Evolutionary conservation across 2,888 invertebrate genomes (phyloP).

Genomic region (Drosophila barbarae): DNA sequence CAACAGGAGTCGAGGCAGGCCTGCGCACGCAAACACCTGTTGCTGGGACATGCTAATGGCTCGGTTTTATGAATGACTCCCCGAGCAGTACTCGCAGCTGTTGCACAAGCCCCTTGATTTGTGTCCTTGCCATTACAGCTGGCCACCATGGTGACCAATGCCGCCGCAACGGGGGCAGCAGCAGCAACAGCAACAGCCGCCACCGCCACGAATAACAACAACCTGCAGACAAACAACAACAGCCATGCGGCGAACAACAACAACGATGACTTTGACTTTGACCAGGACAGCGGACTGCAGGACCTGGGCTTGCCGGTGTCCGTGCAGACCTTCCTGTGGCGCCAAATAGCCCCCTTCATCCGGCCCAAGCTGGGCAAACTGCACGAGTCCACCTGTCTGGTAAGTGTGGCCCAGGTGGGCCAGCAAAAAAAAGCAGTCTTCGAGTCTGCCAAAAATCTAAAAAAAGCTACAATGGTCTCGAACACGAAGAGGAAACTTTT

Average conservation of each 20-base stretch:
- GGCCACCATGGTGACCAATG: conserved; percentile 71
- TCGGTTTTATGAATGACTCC: conserved; percentile 48
- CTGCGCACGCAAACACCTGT: conserved; percentile 76
- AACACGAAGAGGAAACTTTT: neutral
- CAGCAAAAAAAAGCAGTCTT: neutral
- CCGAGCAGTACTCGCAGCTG: conserved; percentile 36
- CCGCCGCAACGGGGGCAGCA: conserved; percentile 39
- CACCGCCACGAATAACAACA: conserved; percentile 61
- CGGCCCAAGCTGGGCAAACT: conserved; percentile 96
- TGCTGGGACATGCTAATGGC: conserved; percentile 52
- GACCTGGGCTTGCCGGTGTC: conserved; percentile 94
- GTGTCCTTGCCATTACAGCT: conserved; percentile 47
- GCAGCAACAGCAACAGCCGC: conserved; percentile 57
- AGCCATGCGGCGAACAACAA: conserved; percentile 72
- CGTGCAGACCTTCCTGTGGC: conserved; percentile 98
- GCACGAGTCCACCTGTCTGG: conserved; percentile 98
- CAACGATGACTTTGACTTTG: conserved; percentile 77
- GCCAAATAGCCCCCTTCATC: conserved; percentile 98
- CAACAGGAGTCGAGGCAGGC: conserved; percentile 19
- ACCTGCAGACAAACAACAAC: conserved; percentile 67
- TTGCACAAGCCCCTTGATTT: conserved; percentile 47
- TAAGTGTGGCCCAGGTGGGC: conserved; percentile 81
- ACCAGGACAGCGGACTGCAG: conserved; percentile 83
- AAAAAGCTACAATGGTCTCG: conserved; percentile 12
- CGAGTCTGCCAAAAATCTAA: conserved; percentile 9